Evolutionary conservation across 1,140 invertebrate species (phyloP).

Genomic region (Globodera ellingtonae): DNA sequence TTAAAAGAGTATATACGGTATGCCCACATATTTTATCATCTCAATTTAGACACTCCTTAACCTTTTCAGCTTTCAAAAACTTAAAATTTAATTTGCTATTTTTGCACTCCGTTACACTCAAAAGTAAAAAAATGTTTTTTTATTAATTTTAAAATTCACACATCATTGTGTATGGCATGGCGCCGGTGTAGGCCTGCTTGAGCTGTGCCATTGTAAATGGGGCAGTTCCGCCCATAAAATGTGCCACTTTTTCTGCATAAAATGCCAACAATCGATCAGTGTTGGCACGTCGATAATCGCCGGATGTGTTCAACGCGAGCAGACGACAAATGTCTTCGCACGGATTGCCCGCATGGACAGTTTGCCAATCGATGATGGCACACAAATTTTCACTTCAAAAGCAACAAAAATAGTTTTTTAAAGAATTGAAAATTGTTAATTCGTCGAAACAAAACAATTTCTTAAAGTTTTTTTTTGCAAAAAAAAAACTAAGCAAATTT

Average conservation of each 20-base stretch:
- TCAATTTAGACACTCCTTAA: background rate
- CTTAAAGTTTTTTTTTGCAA: too few relatives aligned
- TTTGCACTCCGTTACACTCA: background rate
- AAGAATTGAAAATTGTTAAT: background rate
- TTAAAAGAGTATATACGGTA: too few relatives aligned
- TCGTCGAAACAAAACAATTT: background rate
- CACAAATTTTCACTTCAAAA: background rate
- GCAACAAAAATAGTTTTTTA: too few relatives aligned
- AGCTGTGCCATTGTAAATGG: constrained; percentile 41
- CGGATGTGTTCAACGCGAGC: constrained; percentile 42
- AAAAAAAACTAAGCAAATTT: too few relatives aligned
- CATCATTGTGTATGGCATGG: background rate
- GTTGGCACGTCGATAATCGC: constrained; percentile 44
- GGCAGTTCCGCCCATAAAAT: constrained; percentile 29
- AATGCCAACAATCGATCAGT: constrained; percentile 39
- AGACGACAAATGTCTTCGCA: constrained; percentile 45
- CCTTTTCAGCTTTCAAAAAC: too few relatives aligned
- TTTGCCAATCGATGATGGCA: constrained; percentile 56
- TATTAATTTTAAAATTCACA: background rate
- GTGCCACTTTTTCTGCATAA: constrained; percentile 36
- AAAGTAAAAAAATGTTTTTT: background rate
- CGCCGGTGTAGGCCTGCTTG: constrained; percentile 4
- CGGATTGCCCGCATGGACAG: constrained; percentile 46
- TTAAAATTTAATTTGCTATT: too few relatives aligned
- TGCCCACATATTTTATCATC: too few relatives aligned